Percentiles rank a stretch among this genome's conserved stretches.
These are phyloP conservation scores for Aquatica leii DNA, from an alignment of 2,888 invertebrate genomes.

Conservation along the genomic window DNA sequence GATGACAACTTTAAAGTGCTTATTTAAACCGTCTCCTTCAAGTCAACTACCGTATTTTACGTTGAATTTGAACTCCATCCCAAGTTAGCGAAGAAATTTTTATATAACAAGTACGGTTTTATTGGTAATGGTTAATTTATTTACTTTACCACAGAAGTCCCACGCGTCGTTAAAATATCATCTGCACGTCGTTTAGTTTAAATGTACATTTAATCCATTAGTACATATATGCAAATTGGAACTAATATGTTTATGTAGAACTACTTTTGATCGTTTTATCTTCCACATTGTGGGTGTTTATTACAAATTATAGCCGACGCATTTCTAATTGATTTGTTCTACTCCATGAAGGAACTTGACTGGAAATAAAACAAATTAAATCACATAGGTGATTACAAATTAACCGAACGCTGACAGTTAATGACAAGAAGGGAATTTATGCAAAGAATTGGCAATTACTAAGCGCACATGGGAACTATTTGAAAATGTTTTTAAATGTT, in stretches of 20 bases:
- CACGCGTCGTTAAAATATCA: too few species aligned
- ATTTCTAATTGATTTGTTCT: conserved; percentile 12
- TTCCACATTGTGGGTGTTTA: conserved; percentile 3
- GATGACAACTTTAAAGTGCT: conserved; percentile 44
- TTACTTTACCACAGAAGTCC: too few species aligned
- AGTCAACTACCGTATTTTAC: conserved; percentile 12
- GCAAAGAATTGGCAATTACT: too few species aligned
- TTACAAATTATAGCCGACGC: conserved; percentile 10
- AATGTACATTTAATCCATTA: not conserved
- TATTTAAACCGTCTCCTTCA: conserved; percentile 39
- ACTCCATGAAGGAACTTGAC: not conserved
- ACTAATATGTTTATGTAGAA: conserved; percentile 9
- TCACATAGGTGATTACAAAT: too few species aligned
- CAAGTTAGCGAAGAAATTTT: too few species aligned
- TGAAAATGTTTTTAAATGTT: too few species aligned
- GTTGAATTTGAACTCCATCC: conserved; percentile 7
- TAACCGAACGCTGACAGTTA: too few species aligned
- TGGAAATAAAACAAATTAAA: not conserved
- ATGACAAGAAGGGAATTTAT: too few species aligned
- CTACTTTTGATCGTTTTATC: conserved; percentile 4
- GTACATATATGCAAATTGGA: conserved; percentile 17
- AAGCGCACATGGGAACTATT: too few species aligned
- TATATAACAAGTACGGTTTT: too few species aligned
- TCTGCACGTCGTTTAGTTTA: too few species aligned
- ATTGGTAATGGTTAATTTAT: too few species aligned